These are phyloP conservation scores for Neuroterus valhalla DNA, from an alignment of 1,140 invertebrate species.

Conservation along the genomic window DNA sequence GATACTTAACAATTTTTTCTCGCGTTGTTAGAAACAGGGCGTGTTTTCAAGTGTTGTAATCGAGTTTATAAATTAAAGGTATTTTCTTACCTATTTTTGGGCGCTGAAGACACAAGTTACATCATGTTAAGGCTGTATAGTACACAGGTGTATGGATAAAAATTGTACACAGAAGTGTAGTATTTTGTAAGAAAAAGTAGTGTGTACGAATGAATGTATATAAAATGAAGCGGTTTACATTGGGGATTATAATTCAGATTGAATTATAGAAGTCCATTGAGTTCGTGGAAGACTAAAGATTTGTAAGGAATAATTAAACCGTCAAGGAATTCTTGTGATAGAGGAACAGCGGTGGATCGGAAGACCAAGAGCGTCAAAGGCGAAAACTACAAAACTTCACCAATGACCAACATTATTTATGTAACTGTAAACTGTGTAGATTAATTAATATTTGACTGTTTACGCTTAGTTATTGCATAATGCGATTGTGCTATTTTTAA, in stretches of 20 bases:
- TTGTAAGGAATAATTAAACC: neutral
- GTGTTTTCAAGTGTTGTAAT: neutral
- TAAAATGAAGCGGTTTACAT: slow-evolving; percentile 42
- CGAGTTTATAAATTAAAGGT: neutral
- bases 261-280: slow-evolving; percentile 20
- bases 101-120: neutral
- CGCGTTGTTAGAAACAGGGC: neutral
- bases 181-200: slow-evolving; percentile 1
- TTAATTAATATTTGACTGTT: slow-evolving; percentile 29
- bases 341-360: neutral
- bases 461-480: slow-evolving; percentile 22
- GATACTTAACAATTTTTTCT: neutral
- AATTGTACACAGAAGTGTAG: slow-evolving; percentile 23
- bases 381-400: slow-evolving; percentile 2
- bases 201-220: slow-evolving; percentile 26
- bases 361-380: neutral
- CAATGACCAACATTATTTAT: slow-evolving; percentile 28
- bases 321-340: slow-evolving; percentile 11
- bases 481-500: slow-evolving; percentile 10
- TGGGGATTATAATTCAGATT: slow-evolving; percentile 16
- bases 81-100: neutral
- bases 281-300: neutral
- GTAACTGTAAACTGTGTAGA: slow-evolving; percentile 21
- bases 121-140: neutral
- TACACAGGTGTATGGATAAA: neutral